Base-by-base conservation (phyloP, 2,797 vertebrate genomes). In the Platalea minor region DNA sequence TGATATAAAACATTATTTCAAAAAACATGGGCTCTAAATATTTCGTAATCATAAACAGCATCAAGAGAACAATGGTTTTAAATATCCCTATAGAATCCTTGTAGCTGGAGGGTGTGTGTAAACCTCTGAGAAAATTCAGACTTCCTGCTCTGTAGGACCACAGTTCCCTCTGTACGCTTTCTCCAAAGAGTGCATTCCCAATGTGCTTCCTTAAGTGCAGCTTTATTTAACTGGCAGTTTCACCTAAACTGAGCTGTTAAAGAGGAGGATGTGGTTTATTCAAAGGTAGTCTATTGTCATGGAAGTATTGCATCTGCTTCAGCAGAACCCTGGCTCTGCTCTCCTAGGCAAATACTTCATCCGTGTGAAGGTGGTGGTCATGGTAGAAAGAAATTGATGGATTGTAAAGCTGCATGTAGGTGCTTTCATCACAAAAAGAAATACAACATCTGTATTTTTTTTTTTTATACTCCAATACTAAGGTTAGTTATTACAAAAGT, bases 1-100 rank as follows among this genome's bases (percentile, higher is more conserved):
- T 91, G 29, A 69, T 83, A 56, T 28, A 60, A 80, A 91, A 50
- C 5, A 28, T 56, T 81, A 51, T 72, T 94, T 96, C 6, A 65
- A 85, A 82, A 91, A 72, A 17, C 10, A 17, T 28, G 31, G 75
- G 17, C 68, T 6, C 1, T 92, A 89, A 94, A 92, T 87, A 92
- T 67, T 89, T 95, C 39, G 67, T 64, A 63, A 37, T 82, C 16
- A 12, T 83, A 86, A 91, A 41, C 14, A 86, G 12, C 51, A 87
- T 89, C 48, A 72, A 50, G 84, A 88, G 83, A 82, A 65, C 53
- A 81, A 46, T 39, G 41, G 15, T 68, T 92, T 92, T 72, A 88
- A 74, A 53, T 65, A 77, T 68, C 50, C 50, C 25, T 46, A 2
- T 59, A 73, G 61, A 93, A 28, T 70, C 29, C 28, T 53, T 88